A percentile compares a stretch with the other conserved stretches of the same genome.
phyloP scores from a whole-genome alignment of 2,888 invertebrate genomes.

The Sarcophaga subvicina region DNA sequence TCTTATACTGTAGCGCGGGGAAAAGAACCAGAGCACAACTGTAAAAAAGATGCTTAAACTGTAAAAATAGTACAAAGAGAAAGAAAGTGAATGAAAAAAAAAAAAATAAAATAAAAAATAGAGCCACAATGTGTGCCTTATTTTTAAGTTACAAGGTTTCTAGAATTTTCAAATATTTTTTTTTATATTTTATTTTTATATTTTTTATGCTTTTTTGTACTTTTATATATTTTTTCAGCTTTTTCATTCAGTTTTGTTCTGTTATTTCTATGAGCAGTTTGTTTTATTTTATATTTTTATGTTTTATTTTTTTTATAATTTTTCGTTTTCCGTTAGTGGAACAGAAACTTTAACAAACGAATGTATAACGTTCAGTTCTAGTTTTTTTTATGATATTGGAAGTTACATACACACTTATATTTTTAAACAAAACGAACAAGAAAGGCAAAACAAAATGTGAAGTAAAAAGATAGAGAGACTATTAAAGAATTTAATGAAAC shows the following conservation, averaged over 20 bases:
- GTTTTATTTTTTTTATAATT: not conserved
- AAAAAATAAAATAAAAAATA: conserved; percentile 36
- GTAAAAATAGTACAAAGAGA: conserved; percentile 47
- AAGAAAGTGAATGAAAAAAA: not conserved
- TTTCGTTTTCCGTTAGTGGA: conserved; percentile 37
- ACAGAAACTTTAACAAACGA: conserved; percentile 52
- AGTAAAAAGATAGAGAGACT: no score
- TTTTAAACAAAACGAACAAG: no score
- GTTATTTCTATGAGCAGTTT: no score
- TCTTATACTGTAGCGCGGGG: conserved; percentile 23
- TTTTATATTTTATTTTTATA: no score
- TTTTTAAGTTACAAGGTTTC: conserved; percentile 63
- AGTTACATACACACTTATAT: no score
- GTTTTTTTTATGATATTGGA: not conserved
- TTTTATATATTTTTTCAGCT: no score
- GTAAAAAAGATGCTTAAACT: conserved; percentile 54
- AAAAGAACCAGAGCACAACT: conserved; percentile 31
- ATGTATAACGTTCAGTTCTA: conserved; percentile 33
- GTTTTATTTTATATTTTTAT: no score
- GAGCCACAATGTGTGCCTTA: conserved; percentile 52
- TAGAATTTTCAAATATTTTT: no score
- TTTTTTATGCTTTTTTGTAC: no score
- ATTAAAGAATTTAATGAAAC: no score
- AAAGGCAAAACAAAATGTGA: no score
- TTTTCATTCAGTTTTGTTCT: no score